A percentile compares a stretch with the other conserved stretches of the same genome.
Evolutionary conservation across 2,888 invertebrate genomes (phyloP).

Genomic region (Noctuana brunneofusca): DNA sequence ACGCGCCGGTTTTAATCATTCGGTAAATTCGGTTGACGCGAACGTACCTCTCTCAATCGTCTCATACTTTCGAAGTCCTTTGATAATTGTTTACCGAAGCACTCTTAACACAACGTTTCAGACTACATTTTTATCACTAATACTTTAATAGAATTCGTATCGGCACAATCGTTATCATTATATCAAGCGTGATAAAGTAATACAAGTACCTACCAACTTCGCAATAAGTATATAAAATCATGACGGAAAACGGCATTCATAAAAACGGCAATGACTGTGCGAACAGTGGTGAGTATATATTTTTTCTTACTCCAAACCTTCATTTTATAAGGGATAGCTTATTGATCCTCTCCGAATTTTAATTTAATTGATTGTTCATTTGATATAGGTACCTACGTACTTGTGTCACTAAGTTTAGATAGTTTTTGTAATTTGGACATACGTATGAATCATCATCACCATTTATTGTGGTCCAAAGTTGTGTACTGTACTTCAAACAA

Average conservation of each 20-base stretch:
- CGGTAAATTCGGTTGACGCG: neutral
- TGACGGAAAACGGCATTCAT: conserved; percentile 16
- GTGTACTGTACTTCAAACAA: too few species aligned
- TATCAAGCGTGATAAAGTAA: conserved; percentile 3
- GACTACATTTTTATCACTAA: neutral
- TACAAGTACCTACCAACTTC: neutral
- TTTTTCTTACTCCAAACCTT: neutral
- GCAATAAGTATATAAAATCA: conserved; percentile 2
- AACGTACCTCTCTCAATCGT: neutral
- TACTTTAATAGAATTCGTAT: neutral
- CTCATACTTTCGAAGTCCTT: too few species aligned
- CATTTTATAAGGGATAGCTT: neutral
- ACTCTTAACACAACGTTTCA: neutral
- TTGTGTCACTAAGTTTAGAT: too few species aligned
- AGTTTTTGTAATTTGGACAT: too few species aligned
- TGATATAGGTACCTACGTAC: too few species aligned
- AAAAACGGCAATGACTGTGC: conserved; percentile 19
- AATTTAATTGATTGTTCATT: too few species aligned
- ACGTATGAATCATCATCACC: too few species aligned
- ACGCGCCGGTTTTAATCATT: neutral
- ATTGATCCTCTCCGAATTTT: neutral
- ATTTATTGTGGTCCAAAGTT: too few species aligned
- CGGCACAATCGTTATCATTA: neutral
- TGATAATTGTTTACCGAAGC: neutral
- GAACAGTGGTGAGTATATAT: conserved; percentile 8